Evolutionary conservation across 2,797 vertebrate species (phyloP).

Genomic region (Pipistrellus nathusii): DNA sequence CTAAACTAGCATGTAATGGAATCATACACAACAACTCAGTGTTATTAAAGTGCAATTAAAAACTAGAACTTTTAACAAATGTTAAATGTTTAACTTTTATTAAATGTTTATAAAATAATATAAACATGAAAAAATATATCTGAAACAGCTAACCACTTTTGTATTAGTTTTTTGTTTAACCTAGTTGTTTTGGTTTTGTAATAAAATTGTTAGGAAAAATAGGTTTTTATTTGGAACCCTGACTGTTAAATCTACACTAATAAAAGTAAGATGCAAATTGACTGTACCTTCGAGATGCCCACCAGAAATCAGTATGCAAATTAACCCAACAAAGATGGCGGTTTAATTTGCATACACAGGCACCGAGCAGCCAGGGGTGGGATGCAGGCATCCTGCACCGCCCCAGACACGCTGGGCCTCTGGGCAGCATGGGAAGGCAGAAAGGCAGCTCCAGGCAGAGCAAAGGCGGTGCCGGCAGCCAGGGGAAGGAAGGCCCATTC

Average conservation of each 20-base stretch:
- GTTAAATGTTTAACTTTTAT: background rate
- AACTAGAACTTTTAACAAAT: slow-evolving; percentile 38
- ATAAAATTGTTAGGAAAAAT: background rate
- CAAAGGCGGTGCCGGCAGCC: too few species aligned
- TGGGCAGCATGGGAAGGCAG: too few species aligned
- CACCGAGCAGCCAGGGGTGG: too few species aligned
- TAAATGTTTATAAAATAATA: slow-evolving; percentile 6
- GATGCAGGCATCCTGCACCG: too few species aligned
- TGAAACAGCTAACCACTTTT: slow-evolving; percentile 34
- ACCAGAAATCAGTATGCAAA: too few species aligned
- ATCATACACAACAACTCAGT: background rate
- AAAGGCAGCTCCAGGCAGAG: too few species aligned
- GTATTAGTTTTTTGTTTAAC: slow-evolving; percentile 26
- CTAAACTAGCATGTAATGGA: slow-evolving; percentile 1
- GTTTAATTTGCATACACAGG: too few species aligned
- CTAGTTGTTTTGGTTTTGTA: slow-evolving; percentile 26
- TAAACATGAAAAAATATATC: background rate
- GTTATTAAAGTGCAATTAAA: slow-evolving; percentile 48
- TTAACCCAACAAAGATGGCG: too few species aligned
- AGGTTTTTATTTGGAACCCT: slow-evolving; percentile 10
- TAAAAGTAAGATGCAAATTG: too few species aligned
- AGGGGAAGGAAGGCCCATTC: too few species aligned
- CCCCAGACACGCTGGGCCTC: too few species aligned
- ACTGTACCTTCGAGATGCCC: too few species aligned
- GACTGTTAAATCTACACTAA: background rate